These are phyloP conservation scores for Poecilobothrus nobilitatus DNA, from an alignment of 2,888 invertebrate genomes.

Conservation along the genomic window DNA sequence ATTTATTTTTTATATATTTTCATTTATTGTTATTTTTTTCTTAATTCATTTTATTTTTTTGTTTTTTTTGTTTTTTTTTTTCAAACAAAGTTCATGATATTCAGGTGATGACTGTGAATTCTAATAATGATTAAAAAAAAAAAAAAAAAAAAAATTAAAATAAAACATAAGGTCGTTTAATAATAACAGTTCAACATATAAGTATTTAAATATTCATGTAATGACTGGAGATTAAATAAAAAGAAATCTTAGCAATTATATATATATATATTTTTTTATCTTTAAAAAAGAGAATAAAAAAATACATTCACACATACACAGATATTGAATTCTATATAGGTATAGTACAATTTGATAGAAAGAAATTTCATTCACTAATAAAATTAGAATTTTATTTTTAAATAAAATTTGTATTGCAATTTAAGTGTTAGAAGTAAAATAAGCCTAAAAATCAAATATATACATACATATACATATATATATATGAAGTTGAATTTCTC, in stretches of 20 bases:
- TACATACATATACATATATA: too few relatives aligned
- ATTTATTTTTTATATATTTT: background rate
- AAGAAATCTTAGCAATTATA: background rate
- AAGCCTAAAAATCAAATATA: too few relatives aligned
- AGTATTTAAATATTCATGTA: constrained; percentile 4
- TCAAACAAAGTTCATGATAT: background rate
- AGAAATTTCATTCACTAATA: too few relatives aligned
- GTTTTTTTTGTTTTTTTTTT: background rate
- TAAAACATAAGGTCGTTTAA: background rate
- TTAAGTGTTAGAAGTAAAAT: too few relatives aligned
- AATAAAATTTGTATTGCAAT: too few relatives aligned
- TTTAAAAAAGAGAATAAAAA: too few relatives aligned
- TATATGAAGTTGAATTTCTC: too few relatives aligned
- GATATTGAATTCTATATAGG: too few relatives aligned
- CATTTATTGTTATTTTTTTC: background rate
- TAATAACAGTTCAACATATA: constrained; percentile 1
- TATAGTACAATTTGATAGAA: too few relatives aligned
- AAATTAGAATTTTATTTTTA: too few relatives aligned
- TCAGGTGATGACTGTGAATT: constrained; percentile 1
- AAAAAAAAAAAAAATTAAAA: background rate
- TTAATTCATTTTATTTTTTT: background rate
- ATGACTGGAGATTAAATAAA: background rate
- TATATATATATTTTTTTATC: background rate
- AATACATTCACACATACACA: too few relatives aligned
- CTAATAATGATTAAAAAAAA: background rate